phyloP scores from a whole-genome alignment of 1,140 invertebrate genomes.

The Manduca sexta region DNA sequence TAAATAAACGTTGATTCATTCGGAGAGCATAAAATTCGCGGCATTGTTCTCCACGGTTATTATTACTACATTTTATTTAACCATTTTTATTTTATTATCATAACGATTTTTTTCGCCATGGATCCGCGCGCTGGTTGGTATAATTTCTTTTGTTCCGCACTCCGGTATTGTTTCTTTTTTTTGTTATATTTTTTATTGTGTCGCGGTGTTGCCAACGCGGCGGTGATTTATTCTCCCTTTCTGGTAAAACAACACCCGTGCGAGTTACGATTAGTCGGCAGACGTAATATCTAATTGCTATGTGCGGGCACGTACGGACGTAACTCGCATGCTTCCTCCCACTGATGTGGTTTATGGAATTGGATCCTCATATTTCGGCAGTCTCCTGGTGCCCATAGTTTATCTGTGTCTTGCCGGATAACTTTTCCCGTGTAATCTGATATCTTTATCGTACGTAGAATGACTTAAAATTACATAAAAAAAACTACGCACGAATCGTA shows the following conservation, averaged over 20 bases:
- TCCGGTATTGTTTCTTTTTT: conserved; percentile 64
- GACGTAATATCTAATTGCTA: conserved; percentile 72
- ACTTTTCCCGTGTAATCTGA: conserved; percentile 42
- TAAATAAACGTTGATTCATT: conserved; percentile 64
- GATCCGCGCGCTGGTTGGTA: conserved; percentile 53
- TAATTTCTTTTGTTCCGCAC: conserved; percentile 68
- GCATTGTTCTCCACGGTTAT: conserved; percentile 62
- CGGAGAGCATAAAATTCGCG: conserved; percentile 40
- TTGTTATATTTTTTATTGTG: conserved; percentile 56
- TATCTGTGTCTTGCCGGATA: conserved; percentile 32
- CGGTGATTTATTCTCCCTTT: conserved; percentile 69
- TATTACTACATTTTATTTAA: conserved; percentile 65
- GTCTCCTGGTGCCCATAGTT: conserved; percentile 55
- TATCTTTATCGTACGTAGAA: conserved; percentile 28
- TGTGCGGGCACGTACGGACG: conserved; percentile 64
- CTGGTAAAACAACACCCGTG: conserved; percentile 67
- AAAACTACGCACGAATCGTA: conserved; percentile 14
- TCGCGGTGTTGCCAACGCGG: conserved; percentile 45
- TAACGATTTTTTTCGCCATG: conserved; percentile 64
- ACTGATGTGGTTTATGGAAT: conserved; percentile 69
- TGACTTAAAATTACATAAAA: conserved; percentile 6
- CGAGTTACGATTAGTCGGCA: conserved; percentile 65
- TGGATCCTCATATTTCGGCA: conserved; percentile 68
- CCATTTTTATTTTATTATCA: conserved; percentile 68
- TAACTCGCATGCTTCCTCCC: conserved; percentile 65